A percentile compares a stretch with the other conserved stretches of the same genome.
Evolutionary conservation across 2,797 vertebrate species (phyloP).

Genomic region (Crypturellus tataupa): DNA sequence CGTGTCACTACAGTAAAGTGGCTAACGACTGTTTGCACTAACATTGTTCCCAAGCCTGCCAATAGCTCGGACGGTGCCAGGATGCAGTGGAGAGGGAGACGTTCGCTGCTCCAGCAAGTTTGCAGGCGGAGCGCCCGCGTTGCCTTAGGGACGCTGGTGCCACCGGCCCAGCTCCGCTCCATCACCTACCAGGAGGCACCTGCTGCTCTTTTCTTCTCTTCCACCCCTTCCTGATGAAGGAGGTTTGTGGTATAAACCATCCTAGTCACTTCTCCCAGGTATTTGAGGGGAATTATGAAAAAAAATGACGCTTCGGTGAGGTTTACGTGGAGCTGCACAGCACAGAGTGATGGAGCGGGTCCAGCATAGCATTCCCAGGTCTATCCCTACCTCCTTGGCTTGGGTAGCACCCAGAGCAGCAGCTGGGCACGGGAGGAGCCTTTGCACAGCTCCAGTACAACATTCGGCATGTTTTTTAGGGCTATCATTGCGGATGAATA

Average conservation of each 20-base stretch:
- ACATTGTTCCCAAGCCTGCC: background rate
- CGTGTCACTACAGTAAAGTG: background rate
- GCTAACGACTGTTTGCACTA: conserved; percentile 9
- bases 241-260: background rate
- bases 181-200: background rate
- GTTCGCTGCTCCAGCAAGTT: fast-evolving
- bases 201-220: background rate
- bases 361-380: background rate
- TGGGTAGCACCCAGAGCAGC: background rate
- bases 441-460: background rate
- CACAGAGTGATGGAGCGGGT: background rate
- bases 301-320: fast-evolving
- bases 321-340: fast-evolving
- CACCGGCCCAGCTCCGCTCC: background rate
- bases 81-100: background rate
- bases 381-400: background rate
- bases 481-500: background rate
- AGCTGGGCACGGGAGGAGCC: background rate
- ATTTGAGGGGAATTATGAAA: fast-evolving
- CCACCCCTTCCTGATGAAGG: background rate
- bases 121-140: background rate
- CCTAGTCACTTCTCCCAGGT: fast-evolving
- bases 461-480: background rate
- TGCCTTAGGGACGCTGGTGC: background rate
- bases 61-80: background rate